Base-by-base conservation (phyloP, 1,140 invertebrate genomes). In the Cherax destructor region DNA sequence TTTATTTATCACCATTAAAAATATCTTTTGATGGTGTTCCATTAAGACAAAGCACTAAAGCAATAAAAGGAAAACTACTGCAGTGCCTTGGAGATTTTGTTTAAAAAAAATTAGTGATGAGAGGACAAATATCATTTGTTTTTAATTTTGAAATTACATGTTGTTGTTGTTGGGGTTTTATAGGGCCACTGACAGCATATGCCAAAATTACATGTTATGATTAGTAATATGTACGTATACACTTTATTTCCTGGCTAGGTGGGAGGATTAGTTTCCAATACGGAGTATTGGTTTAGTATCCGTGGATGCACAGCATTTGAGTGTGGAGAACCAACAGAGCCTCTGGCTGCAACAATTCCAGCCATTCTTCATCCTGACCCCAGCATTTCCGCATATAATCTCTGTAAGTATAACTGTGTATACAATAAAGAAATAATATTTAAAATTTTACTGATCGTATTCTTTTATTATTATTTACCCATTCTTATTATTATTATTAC, bases 211-310 rank as follows among this genome's bases (percentile, higher is more conserved):
- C 30, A 41, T 41, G 30, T 41, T 41, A 41, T 41, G 30, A 1
- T 41, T 41, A 41, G 30, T 41, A 41, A 41, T 41, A 41, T 41
- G 30, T 41, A 41, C 2, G 30, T 41, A 41, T 41, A 41, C 30
- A 41, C 30, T 41, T 41, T 41, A 41, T 78, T 50, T 69, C 18
- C 2, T 65, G 41, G 52, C 10, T 88, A 93, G 93, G 83, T 93
- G 18, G 69, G 84, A 18, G 89, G 92, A 50, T 83, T 93, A 30
- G 85, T 93, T n/a, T 92, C 93, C n/a, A 93, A 93, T 78, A 92
- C 91, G 4, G 86, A 92, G 74, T 93, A 93, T 83, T 93, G 88
- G 84, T 91, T 93, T 80, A 77, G 88, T 41, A 81, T 93, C 50
- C 91, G 93, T 61, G 86, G 87, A 41, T 92, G 93, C 56, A 83